These are phyloP conservation scores for Struthio camelus DNA, from an alignment of 2,113 vertebrate genomes.

Conservation along the genomic window DNA sequence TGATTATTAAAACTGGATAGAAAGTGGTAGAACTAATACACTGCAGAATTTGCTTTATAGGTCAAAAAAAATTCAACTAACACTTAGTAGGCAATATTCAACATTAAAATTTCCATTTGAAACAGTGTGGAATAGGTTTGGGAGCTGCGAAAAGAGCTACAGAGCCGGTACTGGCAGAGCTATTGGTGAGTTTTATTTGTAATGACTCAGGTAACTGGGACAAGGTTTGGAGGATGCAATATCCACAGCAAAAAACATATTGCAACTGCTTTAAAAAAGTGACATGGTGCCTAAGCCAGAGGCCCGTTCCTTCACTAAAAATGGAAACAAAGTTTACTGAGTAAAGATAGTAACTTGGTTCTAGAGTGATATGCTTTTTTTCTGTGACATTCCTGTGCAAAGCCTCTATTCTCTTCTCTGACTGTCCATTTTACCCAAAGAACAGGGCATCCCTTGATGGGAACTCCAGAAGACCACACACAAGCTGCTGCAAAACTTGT, in stretches of 20 bases:
- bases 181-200: background rate
- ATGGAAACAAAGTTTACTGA: no score
- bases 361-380: background rate
- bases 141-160: background rate
- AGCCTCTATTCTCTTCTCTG: background rate
- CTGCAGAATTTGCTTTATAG: background rate
- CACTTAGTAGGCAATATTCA: background rate
- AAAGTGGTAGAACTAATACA: background rate
- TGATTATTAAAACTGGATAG: background rate
- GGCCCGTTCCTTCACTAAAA: background rate
- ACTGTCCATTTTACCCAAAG: background rate
- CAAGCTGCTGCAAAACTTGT: background rate
- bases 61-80: background rate
- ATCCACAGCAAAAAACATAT: background rate
- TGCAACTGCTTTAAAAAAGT: background rate
- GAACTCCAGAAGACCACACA: background rate
- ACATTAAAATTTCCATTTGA: background rate
- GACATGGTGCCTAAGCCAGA: background rate
- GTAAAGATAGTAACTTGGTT: background rate
- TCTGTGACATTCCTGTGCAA: background rate
- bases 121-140: background rate
- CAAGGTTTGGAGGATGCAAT: background rate
- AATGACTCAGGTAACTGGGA: background rate
- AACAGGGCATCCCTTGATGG: background rate
- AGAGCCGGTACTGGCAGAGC: background rate